Percentiles rank a stretch among this genome's conserved stretches.
Evolutionary conservation across 2,888 invertebrate species (phyloP).

Genomic region (Cephus pulcher): DNA sequence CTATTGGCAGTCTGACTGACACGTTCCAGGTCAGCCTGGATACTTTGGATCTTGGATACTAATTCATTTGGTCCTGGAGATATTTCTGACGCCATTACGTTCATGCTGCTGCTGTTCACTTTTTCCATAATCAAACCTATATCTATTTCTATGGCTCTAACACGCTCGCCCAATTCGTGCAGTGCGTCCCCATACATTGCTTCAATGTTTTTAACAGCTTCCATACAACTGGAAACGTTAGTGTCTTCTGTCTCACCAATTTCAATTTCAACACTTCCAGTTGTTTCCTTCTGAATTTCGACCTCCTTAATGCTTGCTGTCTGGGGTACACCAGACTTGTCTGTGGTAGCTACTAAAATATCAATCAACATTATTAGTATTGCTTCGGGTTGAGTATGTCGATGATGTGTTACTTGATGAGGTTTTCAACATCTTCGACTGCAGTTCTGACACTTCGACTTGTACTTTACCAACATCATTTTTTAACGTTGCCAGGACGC

Average conservation of each 20-base stretch:
- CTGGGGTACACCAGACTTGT: background rate
- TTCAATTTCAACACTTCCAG: background rate
- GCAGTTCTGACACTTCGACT: slow-evolving; percentile 29
- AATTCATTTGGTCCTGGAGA: slow-evolving; percentile 52
- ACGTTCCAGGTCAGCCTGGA: slow-evolving; percentile 65
- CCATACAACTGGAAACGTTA: slow-evolving; percentile 5
- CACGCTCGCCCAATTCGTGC: slow-evolving; percentile 27
- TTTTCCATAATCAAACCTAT: slow-evolving; percentile 55
- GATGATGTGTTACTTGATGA: slow-evolving; percentile 8
- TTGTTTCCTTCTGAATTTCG: background rate
- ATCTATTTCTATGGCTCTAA: slow-evolving; percentile 52
- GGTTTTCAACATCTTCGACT: slow-evolving; percentile 19
- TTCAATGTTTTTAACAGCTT: slow-evolving; percentile 15
- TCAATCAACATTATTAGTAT: background rate
- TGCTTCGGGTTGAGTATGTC: background rate
- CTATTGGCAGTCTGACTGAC: slow-evolving; percentile 62
- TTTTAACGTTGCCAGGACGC: slow-evolving; percentile 31
- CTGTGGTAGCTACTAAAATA: background rate
- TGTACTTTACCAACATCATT: slow-evolving; percentile 32
- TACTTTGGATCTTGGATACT: slow-evolving; percentile 57
- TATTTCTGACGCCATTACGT: slow-evolving; percentile 1
- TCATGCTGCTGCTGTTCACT: slow-evolving; percentile 30
- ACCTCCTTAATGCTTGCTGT: background rate
- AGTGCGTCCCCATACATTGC: slow-evolving; percentile 16
- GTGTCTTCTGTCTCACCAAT: background rate